Base-by-base conservation (phyloP, 2,888 invertebrate species). In the Torymus auratus region DNA sequence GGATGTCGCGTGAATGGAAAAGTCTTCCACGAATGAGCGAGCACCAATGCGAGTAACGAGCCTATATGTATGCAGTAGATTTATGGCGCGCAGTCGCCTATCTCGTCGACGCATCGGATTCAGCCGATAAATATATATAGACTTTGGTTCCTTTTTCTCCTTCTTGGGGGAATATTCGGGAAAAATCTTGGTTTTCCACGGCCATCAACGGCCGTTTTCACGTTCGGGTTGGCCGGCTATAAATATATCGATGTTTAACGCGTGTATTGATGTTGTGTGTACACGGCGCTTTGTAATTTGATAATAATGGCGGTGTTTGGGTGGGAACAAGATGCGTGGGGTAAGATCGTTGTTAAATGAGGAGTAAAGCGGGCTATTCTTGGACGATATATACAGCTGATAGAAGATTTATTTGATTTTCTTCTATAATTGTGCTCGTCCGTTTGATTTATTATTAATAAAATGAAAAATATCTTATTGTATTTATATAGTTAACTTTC, bases 141-240 rank as follows among this genome's bases (percentile, higher is more conserved):
- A 15, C 52, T 52, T 60, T 61, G n/a, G n/a, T 5, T 62, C 10
- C 64, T 64, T 41, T 64, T 50, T 41, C 15, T 2, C 28, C 11
- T 74, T 61, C 15, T 61, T 28, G n/a, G 28, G 0, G 28, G 28
- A 28, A 28, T 28, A 28, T 28, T 28, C 7, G 28, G 28, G 28
- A 28, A 28, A 28, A 28, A 28, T 28, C 28, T 10, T 41, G 41
- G 41, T 67, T 58, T 50, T 61, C 52, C 11, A 4, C 3, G 52
- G 14, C 3, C 20, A 20, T 20, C 28, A 74, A 74, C 74, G 65
- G 65, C 65, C 20, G 53, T 74, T 75, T 75, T 68, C 60, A 68
- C 75, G 14, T 50, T 52, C 60, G 67, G 65, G 74, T 67, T 67
- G 67, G 20, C 23, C 50, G n/a, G 3, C 74, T 41, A 50, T 65